A percentile compares a stretch with the other conserved stretches of the same genome.
phyloP scores from a whole-genome alignment of 2,113 vertebrate species.

The Barnardius zonarius region DNA sequence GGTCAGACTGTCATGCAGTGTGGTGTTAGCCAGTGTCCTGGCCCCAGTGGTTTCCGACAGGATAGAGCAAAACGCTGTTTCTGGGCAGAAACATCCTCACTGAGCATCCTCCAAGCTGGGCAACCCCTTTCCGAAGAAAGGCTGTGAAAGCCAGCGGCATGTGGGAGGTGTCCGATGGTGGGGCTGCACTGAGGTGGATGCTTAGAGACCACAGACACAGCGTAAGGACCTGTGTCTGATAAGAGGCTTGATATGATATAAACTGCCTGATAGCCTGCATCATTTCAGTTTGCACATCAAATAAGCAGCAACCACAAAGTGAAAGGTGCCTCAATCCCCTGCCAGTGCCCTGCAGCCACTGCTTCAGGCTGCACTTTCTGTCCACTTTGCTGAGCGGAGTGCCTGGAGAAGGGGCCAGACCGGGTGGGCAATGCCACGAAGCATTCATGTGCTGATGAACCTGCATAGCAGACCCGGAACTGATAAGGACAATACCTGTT shows the following conservation, averaged over 20 bases:
- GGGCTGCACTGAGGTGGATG: too few relatives aligned
- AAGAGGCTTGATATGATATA: rapidly evolving
- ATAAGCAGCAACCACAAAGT: rapidly evolving
- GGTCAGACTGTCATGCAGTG: background rate
- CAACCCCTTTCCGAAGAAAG: background rate
- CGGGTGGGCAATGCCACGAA: background rate
- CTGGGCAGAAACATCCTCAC: background rate
- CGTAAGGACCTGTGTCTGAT: background rate
- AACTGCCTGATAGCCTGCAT: background rate
- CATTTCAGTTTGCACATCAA: background rate
- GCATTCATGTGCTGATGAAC: background rate
- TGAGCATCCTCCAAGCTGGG: background rate
- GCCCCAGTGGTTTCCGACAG: rapidly evolving
- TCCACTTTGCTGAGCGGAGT: rapidly evolving
- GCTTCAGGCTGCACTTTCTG: background rate
- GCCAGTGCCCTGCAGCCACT: background rate
- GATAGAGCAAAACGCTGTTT: background rate
- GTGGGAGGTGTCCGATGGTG: rapidly evolving
- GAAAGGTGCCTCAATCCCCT: background rate
- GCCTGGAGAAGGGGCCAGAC: background rate
- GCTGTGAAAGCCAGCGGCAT: background rate
- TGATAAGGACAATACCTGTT: conserved; percentile 18
- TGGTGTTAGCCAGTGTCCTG: background rate
- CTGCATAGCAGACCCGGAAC: background rate
- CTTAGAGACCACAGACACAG: background rate